Percentiles rank a stretch among this genome's conserved stretches.
Conservation (phyloP, 2,888 invertebrate species). For the Pedicia rivosa region DNA sequence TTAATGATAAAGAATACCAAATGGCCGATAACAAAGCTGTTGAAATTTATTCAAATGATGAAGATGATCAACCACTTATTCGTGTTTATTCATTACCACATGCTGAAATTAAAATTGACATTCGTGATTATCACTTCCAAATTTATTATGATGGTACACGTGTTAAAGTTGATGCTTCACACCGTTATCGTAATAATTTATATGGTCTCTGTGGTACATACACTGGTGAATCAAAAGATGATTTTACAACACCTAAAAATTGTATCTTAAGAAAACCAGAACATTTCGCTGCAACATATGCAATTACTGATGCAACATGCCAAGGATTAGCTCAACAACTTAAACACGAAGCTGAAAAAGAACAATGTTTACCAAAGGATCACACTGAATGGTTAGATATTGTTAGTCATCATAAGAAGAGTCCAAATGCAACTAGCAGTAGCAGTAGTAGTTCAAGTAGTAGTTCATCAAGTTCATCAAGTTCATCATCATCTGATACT, state of each 20-base stretch:
- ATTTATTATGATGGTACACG: constrained; percentile 42
- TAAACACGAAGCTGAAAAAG: neutral
- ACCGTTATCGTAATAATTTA: constrained; percentile 36
- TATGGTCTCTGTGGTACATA: constrained; percentile 51
- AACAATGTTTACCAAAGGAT: constrained; percentile 13
- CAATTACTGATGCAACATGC: neutral
- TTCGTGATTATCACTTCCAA: constrained; percentile 34
- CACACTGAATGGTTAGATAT: constrained; percentile 15
- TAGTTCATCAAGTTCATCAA: too few species aligned
- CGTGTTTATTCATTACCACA: constrained; percentile 33
- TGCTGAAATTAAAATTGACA: constrained; percentile 36
- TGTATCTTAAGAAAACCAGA: constrained; percentile 32
- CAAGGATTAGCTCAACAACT: neutral
- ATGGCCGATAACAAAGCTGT: constrained; percentile 20
- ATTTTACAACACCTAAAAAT: constrained; percentile 40
- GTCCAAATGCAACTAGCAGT: constrained; percentile 9
- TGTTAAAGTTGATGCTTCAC: constrained; percentile 30
- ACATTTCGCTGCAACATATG: neutral
- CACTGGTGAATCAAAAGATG: constrained; percentile 40
- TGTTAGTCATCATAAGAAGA: neutral
- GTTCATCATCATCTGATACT: neutral
- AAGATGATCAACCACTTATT: constrained; percentile 23
- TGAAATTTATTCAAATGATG: constrained; percentile 25
- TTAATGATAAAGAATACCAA: constrained; percentile 19
- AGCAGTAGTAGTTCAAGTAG: constrained; percentile 8